Percentiles rank a stretch among this genome's conserved stretches.
Conservation (phyloP, 1,140 invertebrate genomes). For the Acromyrmex charruanus region DNA sequence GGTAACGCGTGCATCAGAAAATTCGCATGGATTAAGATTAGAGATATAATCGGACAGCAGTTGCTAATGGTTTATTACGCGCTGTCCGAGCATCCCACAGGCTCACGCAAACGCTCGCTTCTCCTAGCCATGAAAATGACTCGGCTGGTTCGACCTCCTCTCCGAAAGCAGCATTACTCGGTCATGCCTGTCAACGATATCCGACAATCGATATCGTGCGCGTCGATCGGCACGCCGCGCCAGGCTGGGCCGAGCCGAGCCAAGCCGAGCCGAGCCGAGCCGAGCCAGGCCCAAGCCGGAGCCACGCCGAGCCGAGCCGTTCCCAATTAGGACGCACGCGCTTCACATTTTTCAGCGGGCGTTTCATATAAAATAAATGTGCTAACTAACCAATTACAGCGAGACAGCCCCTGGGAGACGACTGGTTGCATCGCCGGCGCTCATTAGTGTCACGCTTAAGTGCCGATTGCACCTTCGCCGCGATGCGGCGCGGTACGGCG, state of each 20-base stretch:
- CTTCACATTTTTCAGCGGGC: constrained; percentile 72
- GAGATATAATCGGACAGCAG: constrained; percentile 54
- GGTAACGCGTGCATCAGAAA: constrained; percentile 32
- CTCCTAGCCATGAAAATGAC: constrained; percentile 52
- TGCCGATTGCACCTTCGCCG: constrained; percentile 68
- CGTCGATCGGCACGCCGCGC: constrained; percentile 65
- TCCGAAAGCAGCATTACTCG: constrained; percentile 70
- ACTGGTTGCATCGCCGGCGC: constrained; percentile 61
- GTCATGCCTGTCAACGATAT: constrained; percentile 69
- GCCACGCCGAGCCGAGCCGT: constrained; percentile 57
- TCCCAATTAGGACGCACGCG: constrained; percentile 76
- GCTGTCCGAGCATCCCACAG: constrained; percentile 31
- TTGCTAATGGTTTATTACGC: constrained; percentile 59
- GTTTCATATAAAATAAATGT: constrained; percentile 77
- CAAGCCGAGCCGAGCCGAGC: background rate
- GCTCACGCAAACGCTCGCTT: background rate
- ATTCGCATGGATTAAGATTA: constrained; percentile 56
- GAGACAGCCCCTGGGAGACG: constrained; percentile 56
- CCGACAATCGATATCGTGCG: constrained; percentile 65
- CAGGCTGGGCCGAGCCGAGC: background rate
- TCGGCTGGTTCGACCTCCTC: constrained; percentile 25
- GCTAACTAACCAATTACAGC: constrained; percentile 77
- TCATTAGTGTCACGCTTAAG: constrained; percentile 74
- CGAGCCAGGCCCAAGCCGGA: background rate
- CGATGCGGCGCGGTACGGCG: background rate